Evolutionary conservation across 2,888 invertebrate genomes (phyloP), one percentile per base, ranked within the genome.

Genomic region (Entomobrya proxima): DNA sequence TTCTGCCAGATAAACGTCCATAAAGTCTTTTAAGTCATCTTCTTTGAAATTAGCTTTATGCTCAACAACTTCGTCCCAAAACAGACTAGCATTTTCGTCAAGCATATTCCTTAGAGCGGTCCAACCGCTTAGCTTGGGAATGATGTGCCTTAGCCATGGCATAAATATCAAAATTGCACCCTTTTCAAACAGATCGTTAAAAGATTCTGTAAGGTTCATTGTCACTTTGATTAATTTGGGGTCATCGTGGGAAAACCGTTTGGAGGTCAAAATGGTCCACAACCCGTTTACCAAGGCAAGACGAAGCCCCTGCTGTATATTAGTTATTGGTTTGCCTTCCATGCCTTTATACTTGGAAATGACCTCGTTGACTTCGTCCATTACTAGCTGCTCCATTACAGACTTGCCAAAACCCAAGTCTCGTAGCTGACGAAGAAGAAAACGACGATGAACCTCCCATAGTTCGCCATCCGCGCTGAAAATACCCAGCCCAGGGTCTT

Each of bases 251-350:
- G 15, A 35, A 15, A 86, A 85, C 50, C 86, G 58, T 37, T 86
- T 72, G 11, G 82, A 30, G 37, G 27, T 74, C 21, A 88, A 9
- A 24, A 88, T 86, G 0, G 77, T 67, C 88, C 87, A 88, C 6
- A 88, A 37, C 0, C 82, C 55, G 40, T 87, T 87, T 9, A 88
- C 27, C 11, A 86, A 79, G 6, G 88, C 85, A 0, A 88, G 61
- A 11, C 78, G 74, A 30, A 87, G 79, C 1, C 2, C 64, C 58
- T 86, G 52, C 61, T 69, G 47, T 15, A 85, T 79, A 13, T 85
- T 37, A 0, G 44, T 21, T 0, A 87, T 40, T 1, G 86, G 58
- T 13, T 86, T 80, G 0, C 85, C 86, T 32, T 76, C 81, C 6
- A 37, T 55, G 0, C 55, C 44, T 40, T 40, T 40, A 24, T 86